phyloP scores from a whole-genome alignment of 2,888 invertebrate genomes.

The Caenorhabditis zanzibari region DNA sequence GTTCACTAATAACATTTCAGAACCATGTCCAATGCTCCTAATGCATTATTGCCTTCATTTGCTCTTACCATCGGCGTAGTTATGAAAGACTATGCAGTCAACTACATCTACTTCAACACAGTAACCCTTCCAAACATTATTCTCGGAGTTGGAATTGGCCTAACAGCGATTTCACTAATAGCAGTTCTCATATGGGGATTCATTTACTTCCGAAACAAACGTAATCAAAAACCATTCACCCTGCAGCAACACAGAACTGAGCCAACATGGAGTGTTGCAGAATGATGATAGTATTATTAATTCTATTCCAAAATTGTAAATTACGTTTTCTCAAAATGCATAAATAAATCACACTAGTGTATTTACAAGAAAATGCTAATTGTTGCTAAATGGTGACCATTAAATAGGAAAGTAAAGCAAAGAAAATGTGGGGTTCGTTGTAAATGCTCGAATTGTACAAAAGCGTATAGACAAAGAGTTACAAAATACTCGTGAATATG shows the following conservation, averaged over 20 bases:
- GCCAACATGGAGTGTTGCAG: constrained; percentile 36
- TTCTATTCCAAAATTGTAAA: constrained; percentile 18
- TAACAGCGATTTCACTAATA: constrained; percentile 50
- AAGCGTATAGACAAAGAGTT: constrained; percentile 5
- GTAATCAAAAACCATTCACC: constrained; percentile 34
- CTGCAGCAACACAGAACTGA: constrained; percentile 30
- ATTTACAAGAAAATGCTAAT: constrained; percentile 17
- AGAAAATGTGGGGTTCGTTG: background rate
- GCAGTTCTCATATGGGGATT: constrained; percentile 55
- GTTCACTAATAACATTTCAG: too few relatives aligned
- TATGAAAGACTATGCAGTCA: constrained; percentile 69
- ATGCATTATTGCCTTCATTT: constrained; percentile 71
- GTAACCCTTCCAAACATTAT: constrained; percentile 68
- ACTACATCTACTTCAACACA: constrained; percentile 67
- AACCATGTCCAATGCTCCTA: constrained; percentile 54
- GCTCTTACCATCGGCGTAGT: constrained; percentile 67
- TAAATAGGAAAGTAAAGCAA: constrained; percentile 16
- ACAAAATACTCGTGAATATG: constrained; percentile 39
- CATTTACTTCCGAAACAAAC: constrained; percentile 46
- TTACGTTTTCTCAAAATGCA: constrained; percentile 59
- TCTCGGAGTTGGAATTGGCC: constrained; percentile 70
- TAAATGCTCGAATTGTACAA: constrained; percentile 28
- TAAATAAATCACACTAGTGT: constrained; percentile 54
- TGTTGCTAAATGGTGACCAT: background rate
- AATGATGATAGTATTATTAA: constrained; percentile 17